phyloP scores from a whole-genome alignment of 2,888 invertebrate genomes.

The Nymphalis c-album region DNA sequence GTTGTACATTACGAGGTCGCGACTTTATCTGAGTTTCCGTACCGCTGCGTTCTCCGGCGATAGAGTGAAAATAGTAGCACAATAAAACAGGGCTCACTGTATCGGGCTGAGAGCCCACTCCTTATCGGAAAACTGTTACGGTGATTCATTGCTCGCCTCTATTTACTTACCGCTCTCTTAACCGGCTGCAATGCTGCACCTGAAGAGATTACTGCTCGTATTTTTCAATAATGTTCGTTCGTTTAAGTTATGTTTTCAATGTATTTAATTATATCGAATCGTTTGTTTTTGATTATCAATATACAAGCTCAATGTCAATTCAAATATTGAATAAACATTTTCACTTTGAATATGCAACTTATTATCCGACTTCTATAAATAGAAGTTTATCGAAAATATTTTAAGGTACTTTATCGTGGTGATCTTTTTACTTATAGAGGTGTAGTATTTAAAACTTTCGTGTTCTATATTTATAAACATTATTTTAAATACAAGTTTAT shows the following conservation, averaged over 20 bases:
- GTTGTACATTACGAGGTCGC: constrained; percentile 70
- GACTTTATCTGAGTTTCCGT: constrained; percentile 79
- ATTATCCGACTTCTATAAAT: too few relatives aligned
- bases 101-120: constrained; percentile 60
- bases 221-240: constrained; percentile 16
- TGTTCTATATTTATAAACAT: too few relatives aligned
- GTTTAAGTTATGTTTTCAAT: constrained; percentile 4
- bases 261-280: not conserved
- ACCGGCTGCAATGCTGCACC: constrained; percentile 28
- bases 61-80: constrained; percentile 76
- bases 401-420: too few relatives aligned
- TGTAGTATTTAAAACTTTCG: too few relatives aligned
- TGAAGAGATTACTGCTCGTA: constrained; percentile 24
- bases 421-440: too few relatives aligned
- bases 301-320: too few relatives aligned
- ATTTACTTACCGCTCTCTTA: constrained; percentile 32
- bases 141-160: constrained; percentile 66
- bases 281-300: not conserved
- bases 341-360: too few relatives aligned
- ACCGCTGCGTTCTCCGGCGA: constrained; percentile 70
- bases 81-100: constrained; percentile 74
- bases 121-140: constrained; percentile 76
- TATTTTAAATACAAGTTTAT: too few relatives aligned
- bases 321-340: too few relatives aligned
- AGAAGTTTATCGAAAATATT: too few relatives aligned